Conservation (phyloP, 1,140 invertebrate species). For the Venustaconcha ellipsiformis region DNA sequence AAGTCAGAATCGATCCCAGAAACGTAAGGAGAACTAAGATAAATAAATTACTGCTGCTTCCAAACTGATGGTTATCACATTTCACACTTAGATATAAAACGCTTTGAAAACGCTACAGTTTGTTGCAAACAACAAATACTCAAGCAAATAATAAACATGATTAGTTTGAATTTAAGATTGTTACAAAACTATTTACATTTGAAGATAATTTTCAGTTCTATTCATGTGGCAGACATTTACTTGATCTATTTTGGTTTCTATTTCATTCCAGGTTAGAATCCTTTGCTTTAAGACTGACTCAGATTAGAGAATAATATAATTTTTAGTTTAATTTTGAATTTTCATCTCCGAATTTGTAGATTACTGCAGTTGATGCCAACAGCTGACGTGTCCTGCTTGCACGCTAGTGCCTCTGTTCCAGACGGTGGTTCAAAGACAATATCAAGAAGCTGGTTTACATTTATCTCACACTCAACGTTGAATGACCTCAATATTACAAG, state of each 20-base stretch:
- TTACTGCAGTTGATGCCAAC: conserved; percentile 13
- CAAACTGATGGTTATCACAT: too few species aligned
- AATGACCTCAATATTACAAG: not conserved
- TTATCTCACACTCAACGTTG: conserved; percentile 7
- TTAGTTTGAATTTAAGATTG: too few species aligned
- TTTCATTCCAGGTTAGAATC: too few species aligned
- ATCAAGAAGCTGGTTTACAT: conserved; percentile 13
- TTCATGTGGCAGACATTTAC: not conserved
- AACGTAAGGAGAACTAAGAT: too few species aligned
- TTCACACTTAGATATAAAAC: too few species aligned
- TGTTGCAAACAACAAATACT: too few species aligned
- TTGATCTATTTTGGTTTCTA: not conserved
- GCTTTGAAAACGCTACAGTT: too few species aligned
- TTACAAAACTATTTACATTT: too few species aligned
- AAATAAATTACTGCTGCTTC: too few species aligned
- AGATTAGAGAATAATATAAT: not conserved
- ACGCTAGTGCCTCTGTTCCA: not conserved
- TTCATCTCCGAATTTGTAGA: not conserved
- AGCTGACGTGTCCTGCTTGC: conserved; percentile 16
- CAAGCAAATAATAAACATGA: too few species aligned
- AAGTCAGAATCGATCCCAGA: too few species aligned
- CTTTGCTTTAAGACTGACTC: not conserved
- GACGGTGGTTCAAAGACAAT: not conserved
- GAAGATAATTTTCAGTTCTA: too few species aligned
- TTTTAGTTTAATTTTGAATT: not conserved